A percentile compares a stretch with the other conserved stretches of the same genome.
Conservation (phyloP, 2,888 invertebrate genomes). For the Drosophila peninsularis region DNA sequence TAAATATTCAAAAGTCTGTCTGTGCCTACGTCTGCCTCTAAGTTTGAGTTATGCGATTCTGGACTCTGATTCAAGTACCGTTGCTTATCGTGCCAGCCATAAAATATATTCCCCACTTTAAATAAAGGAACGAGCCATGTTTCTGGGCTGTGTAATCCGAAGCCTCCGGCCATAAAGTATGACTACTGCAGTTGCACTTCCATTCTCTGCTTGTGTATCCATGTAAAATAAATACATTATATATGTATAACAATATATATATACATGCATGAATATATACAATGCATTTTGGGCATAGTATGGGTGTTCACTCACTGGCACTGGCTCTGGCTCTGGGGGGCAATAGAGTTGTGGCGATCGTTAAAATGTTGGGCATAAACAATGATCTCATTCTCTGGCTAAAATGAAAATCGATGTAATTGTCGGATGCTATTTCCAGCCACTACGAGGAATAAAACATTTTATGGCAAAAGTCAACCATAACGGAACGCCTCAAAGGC, state of each 20-base stretch:
- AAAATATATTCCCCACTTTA: conserved; percentile 51
- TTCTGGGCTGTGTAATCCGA: conserved; percentile 61
- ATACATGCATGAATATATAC: conserved; percentile 26
- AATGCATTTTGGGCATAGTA: conserved; percentile 33
- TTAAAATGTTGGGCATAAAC: conserved; percentile 65
- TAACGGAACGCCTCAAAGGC: conserved; percentile 51
- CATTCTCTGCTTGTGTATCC: conserved; percentile 8
- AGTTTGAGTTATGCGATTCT: conserved; percentile 52
- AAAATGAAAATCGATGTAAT: conserved; percentile 47
- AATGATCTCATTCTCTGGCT: conserved; percentile 47
- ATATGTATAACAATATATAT: conserved; percentile 13
- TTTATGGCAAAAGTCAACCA: conserved; percentile 48
- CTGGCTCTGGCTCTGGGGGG: not conserved
- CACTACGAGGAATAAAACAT: conserved; percentile 12
- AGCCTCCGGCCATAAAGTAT: conserved; percentile 64
- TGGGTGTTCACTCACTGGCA: conserved; percentile 23
- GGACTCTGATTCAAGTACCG: conserved; percentile 47
- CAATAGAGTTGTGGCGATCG: conserved; percentile 39
- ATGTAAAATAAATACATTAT: not conserved
- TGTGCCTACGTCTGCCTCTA: conserved; percentile 17
- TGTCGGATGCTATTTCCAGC: conserved; percentile 45
- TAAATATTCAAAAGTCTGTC: conserved; percentile 60
- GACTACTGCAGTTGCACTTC: conserved; percentile 17
- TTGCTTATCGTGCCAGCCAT: conserved; percentile 60
- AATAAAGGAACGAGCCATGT: conserved; percentile 30